Conservation (phyloP, 2,888 invertebrate species). For the Octonoba sinensis region DNA sequence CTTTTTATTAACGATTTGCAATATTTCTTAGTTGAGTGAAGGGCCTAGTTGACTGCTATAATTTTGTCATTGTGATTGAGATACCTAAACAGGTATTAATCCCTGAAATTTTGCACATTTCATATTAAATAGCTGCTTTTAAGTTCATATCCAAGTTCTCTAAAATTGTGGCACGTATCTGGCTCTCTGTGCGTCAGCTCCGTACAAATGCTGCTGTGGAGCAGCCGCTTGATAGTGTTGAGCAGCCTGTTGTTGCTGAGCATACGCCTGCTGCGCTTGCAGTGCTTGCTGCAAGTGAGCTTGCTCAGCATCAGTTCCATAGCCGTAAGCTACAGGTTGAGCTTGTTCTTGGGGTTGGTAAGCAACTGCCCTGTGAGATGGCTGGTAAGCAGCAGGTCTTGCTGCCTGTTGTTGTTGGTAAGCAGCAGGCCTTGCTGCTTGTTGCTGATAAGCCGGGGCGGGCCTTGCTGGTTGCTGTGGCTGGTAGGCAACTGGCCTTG, state of each 20-base stretch:
- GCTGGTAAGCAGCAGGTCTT: background rate
- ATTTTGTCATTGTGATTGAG: too few species aligned
- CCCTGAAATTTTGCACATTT: too few species aligned
- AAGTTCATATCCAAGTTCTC: background rate
- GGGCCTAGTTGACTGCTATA: too few species aligned
- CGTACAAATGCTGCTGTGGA: conserved; percentile 41
- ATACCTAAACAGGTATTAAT: too few species aligned
- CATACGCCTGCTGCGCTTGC: conserved; percentile 48
- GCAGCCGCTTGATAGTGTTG: conserved; percentile 41
- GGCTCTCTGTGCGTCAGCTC: conserved; percentile 27
- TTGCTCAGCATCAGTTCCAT: conserved; percentile 32
- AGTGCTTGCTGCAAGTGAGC: conserved; percentile 31
- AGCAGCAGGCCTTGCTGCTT: background rate
- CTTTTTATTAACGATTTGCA: background rate
- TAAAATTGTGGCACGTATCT: conserved; percentile 20
- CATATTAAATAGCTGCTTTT: background rate
- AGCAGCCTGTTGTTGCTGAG: conserved; percentile 35
- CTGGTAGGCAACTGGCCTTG: conserved; percentile 15
- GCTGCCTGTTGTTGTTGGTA: background rate
- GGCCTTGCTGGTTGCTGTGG: conserved; percentile 6
- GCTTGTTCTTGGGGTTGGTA: conserved; percentile 8
- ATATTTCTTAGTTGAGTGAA: background rate
- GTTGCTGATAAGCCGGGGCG: conserved; percentile 9
- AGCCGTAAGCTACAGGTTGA: conserved; percentile 24
- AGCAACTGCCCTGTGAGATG: conserved; percentile 23